Percentiles rank a stretch among this genome's conserved stretches.
phyloP scores from a whole-genome alignment of 2,797 vertebrate genomes.

The Lutjanus campechanus region DNA sequence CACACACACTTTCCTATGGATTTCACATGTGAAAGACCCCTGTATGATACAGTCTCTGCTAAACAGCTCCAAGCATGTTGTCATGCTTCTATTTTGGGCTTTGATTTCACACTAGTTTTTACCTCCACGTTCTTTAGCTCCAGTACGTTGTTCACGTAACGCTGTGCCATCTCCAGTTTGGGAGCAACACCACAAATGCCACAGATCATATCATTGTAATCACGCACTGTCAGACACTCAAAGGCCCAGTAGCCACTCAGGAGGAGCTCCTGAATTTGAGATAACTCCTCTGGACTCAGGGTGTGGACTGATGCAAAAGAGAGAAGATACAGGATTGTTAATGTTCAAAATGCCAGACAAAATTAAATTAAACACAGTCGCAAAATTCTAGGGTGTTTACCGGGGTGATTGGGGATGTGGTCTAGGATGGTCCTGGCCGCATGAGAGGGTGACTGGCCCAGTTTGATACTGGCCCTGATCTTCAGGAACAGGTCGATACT shows the following conservation, averaged over 20 bases:
- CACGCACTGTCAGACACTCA: constrained; percentile 94
- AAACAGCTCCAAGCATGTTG: background rate
- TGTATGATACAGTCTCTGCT: background rate
- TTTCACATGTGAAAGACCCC: background rate
- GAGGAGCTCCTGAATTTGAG: constrained; percentile 90
- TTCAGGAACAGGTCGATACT: constrained; percentile 95
- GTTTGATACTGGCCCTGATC: constrained; percentile 90
- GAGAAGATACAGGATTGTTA: background rate
- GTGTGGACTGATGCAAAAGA: constrained; percentile 84
- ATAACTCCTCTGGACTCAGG: constrained; percentile 86
- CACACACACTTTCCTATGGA: background rate
- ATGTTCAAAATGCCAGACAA: background rate
- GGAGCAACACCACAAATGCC: constrained; percentile 96
- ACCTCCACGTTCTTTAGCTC: constrained; percentile 96
- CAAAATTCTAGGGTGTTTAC: constrained; percentile 53
- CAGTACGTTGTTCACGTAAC: constrained; percentile 89
- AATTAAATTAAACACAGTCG: background rate
- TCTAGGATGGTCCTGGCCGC: constrained; percentile 87
- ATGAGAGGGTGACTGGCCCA: constrained; percentile 89
- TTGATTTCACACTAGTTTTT: constrained; percentile 14
- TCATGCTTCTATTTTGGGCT: background rate
- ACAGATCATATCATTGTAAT: constrained; percentile 99
- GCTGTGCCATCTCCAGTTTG: constrained; percentile 93
- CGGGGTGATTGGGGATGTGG: constrained; percentile 76
- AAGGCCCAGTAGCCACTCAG: constrained; percentile 98